phyloP scores from a whole-genome alignment of 2,797 vertebrate genomes.

The Cirrhinus molitorella region DNA sequence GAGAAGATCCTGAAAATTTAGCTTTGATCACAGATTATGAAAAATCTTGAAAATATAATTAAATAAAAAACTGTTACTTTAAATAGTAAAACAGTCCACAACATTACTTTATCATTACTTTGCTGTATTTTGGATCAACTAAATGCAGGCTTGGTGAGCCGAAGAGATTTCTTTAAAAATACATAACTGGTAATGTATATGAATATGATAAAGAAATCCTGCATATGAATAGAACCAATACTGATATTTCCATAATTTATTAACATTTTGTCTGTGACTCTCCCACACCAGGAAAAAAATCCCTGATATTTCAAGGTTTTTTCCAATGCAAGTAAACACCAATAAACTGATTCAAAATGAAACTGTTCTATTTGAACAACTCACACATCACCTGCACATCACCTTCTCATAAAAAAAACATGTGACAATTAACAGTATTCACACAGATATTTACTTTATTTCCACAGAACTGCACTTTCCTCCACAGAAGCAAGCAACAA shows the following conservation, averaged over 20 bases:
- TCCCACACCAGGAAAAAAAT: background rate
- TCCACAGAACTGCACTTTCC: background rate
- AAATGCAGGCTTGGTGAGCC: too few relatives aligned
- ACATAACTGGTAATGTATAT: background rate
- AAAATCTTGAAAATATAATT: too few relatives aligned
- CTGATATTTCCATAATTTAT: background rate
- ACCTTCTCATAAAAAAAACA: background rate
- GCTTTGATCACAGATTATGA: too few relatives aligned
- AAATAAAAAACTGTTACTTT: too few relatives aligned
- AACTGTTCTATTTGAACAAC: background rate
- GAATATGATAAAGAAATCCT: background rate
- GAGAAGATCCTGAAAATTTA: too few relatives aligned
- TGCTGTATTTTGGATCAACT: too few relatives aligned
- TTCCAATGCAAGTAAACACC: background rate
- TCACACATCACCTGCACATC: too few relatives aligned
- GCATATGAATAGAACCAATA: background rate
- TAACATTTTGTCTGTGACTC: background rate
- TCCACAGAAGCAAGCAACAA: slow-evolving; percentile 6
- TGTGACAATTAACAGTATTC: background rate
- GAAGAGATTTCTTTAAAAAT: too few relatives aligned
- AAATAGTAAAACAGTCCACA: too few relatives aligned
- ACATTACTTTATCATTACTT: too few relatives aligned
- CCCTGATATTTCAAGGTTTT: background rate
- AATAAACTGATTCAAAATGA: background rate
- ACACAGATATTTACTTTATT: background rate